Base-by-base conservation (phyloP, 2,888 invertebrate species). In the Oscheius sp. region DNA sequence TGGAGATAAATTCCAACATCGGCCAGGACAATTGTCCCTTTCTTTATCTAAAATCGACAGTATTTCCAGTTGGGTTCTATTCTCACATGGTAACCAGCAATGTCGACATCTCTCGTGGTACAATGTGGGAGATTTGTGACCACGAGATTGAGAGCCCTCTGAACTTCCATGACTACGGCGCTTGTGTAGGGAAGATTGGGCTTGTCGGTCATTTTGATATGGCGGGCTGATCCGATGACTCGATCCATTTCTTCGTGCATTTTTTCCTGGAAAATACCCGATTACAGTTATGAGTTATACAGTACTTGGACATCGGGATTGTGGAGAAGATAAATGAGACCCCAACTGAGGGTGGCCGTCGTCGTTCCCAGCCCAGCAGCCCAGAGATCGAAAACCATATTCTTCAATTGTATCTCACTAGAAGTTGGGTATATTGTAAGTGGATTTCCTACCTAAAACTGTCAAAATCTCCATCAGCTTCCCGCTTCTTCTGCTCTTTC, bases 331-430 rank as follows among this genome's bases (percentile, higher is more conserved):
- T 72, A 82, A 0, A 77, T 68, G 5, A 77, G 21, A 12, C 74
- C 63, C 71, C 77, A 82, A 0, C 69, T 68, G 61, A 82, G 73
- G 1, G 83, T 82, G n/a, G 75, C 75, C 5, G 80, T 70, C n/a
- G 83, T 83, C 13, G 83, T 80, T 35, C 79, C 79, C 73, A 80
- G 73, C 16, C 83, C 83, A 52, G 80, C 82, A n/a, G 78, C 46
- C 82, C 82, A 82, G 52, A 82, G 74, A 72, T 82, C 82, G 61
- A 82, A 79, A 27, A 74, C 76, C 72, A 80, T 69, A 64, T 77
- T 80, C 46, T 63, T 35, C 41, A 82, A 64, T 29, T 70, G 70
- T 1, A 59, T 21, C 6, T 46, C 49, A 59, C 70, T 70, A 23
- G 6, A 70, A 56, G 5, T 35, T 3, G 35, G 35, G 3, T 35